A percentile compares a stretch with the other conserved stretches of the same genome.
phyloP scores from a whole-genome alignment of 2,888 invertebrate genomes.

The Nycteola revayana region DNA sequence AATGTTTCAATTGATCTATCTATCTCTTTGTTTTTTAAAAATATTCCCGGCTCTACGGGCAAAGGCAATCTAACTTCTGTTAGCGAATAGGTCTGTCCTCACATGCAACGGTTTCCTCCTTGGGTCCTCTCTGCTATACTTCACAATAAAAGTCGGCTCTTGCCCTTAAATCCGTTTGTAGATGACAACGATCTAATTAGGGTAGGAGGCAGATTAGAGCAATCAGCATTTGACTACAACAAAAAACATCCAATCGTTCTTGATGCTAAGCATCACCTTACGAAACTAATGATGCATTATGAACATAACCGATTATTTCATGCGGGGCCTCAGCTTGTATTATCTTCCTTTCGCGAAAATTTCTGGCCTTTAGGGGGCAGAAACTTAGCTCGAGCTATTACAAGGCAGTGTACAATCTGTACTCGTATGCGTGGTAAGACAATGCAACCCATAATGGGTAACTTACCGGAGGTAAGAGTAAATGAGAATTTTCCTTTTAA shows the following conservation, averaged over 20 bases:
- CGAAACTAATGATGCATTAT: not conserved
- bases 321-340: constrained; percentile 1
- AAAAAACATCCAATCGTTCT: constrained; percentile 3
- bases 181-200: not conserved
- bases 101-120: too few species aligned
- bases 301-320: constrained; percentile 1
- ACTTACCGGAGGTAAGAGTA: not conserved
- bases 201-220: constrained; percentile 2
- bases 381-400: not conserved
- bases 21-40: too few species aligned
- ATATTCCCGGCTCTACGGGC: too few species aligned
- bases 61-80: too few species aligned
- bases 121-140: too few species aligned
- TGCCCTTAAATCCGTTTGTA: constrained; percentile 3
- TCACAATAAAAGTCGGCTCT: not conserved
- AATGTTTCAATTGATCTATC: too few species aligned
- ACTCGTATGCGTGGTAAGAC: not conserved
- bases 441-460: constrained; percentile 1
- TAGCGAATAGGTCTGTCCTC: too few species aligned
- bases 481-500: constrained; percentile 1
- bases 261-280: constrained; percentile 1
- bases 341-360: constrained; percentile 1
- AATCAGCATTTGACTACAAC: not conserved
- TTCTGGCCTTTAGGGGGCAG: constrained; percentile 2
- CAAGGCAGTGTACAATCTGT: constrained; percentile 1